Evolutionary conservation across 2,113 vertebrate genomes (phyloP).

Genomic region (Genyomyrus donnyi): DNA sequence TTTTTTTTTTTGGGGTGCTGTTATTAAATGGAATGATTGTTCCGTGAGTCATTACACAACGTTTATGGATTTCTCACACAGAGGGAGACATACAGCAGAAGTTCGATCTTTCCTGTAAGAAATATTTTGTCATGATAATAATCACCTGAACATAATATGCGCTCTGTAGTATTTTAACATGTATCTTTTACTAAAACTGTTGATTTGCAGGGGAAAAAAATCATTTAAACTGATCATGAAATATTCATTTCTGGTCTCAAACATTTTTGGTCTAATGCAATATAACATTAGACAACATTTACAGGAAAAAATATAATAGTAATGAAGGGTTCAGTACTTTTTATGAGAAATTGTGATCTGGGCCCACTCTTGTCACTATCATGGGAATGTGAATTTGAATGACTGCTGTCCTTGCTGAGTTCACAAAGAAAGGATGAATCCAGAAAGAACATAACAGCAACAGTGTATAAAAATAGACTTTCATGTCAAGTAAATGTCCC

Average conservation of each 20-base stretch:
- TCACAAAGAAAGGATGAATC: constrained; percentile 19
- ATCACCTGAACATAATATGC: not conserved
- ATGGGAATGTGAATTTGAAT: not conserved
- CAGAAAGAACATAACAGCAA: constrained; percentile 32
- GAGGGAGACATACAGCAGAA: not conserved
- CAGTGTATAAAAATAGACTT: constrained; percentile 57
- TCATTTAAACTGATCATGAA: not conserved
- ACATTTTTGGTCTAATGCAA: not conserved
- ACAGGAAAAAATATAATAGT: not conserved
- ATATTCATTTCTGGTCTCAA: not conserved
- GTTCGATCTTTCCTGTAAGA: not conserved
- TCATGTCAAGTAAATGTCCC: constrained; percentile 68
- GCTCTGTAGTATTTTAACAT: not conserved
- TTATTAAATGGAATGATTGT: not conserved
- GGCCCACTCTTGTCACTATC: not conserved
- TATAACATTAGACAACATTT: constrained; percentile 1
- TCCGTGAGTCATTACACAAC: not conserved
- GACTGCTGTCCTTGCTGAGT: constrained; percentile 18
- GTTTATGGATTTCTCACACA: constrained; percentile 11
- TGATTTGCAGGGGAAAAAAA: not conserved
- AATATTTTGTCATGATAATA: not conserved
- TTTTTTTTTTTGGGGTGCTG: constrained; percentile 11
- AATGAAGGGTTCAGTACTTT: not conserved
- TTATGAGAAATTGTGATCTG: not conserved
- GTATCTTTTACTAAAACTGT: not conserved